Conservation (phyloP, 2,113 vertebrate genomes). For the Puma concolor region DNA sequence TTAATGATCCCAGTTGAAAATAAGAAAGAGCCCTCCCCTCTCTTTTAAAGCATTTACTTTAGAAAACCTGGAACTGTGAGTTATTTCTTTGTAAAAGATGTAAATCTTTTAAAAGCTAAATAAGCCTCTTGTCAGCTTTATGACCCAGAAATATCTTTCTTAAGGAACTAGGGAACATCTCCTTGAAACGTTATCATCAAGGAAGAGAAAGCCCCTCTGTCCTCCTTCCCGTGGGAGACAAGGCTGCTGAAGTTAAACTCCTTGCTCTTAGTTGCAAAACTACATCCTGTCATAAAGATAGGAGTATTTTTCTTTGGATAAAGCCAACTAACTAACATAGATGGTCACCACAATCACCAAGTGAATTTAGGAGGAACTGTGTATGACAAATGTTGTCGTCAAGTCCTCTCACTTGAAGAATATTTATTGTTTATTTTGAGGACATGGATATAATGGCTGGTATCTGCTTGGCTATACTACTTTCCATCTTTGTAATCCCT, state of each 20-base stretch:
- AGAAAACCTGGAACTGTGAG: not conserved
- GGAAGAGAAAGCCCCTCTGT: not conserved
- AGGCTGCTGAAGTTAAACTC: not conserved
- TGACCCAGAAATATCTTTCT: not conserved
- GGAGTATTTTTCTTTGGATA: not conserved
- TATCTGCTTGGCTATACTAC: not conserved
- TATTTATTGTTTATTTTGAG: not conserved
- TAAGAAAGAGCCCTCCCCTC: not conserved
- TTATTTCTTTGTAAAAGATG: not conserved
- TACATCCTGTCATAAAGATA: not conserved
- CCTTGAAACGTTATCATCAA: not conserved
- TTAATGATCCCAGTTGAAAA: not conserved
- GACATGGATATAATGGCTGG: not conserved
- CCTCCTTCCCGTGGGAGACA: not conserved
- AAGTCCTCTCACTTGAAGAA: not conserved
- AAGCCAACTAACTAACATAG: not conserved
- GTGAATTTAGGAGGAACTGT: not conserved
- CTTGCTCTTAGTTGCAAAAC: not conserved
- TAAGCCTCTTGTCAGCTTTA: not conserved
- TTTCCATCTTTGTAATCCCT: not conserved
- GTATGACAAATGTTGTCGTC: not conserved
- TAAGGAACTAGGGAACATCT: not conserved
- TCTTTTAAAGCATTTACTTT: not conserved
- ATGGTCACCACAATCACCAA: not conserved
- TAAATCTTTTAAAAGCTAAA: conserved; percentile 18